Percentiles rank a stretch among this genome's conserved stretches.
Conservation (phyloP, 2,888 invertebrate species). For the Hydrotaea cyrtoneurina region DNA sequence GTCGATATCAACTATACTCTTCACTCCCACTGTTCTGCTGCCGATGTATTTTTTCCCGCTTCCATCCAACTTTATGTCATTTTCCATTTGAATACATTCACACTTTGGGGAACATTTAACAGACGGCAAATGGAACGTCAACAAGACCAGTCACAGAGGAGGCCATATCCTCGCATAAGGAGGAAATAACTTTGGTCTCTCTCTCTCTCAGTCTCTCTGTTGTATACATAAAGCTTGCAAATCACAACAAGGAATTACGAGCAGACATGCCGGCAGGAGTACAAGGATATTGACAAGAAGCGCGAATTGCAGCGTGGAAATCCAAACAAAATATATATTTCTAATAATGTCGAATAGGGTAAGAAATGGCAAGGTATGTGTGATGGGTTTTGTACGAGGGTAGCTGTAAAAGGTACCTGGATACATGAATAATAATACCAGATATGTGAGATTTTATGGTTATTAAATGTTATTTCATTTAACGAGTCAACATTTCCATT, state of each 20-base stretch:
- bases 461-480: too few relatives aligned
- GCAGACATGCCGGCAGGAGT: constrained; percentile 23
- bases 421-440: too few relatives aligned
- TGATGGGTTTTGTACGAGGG: too few relatives aligned
- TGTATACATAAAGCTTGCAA: neutral
- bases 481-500: too few relatives aligned
- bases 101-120: constrained; percentile 62
- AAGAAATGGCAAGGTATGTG: too few relatives aligned
- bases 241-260: too few relatives aligned
- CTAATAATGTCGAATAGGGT: neutral
- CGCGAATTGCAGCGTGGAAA: constrained; percentile 22
- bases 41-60: neutral
- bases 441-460: too few relatives aligned
- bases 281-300: neutral
- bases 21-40: neutral
- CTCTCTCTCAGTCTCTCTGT: too few relatives aligned
- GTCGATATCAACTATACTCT: too few relatives aligned
- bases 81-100: constrained; percentile 2
- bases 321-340: neutral
- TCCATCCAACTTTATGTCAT: neutral
- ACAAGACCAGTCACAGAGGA: neutral
- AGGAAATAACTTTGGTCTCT: neutral
- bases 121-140: neutral
- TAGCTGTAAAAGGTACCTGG: too few relatives aligned
- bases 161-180: neutral